These are phyloP conservation scores for Maccullochella peelii DNA, from an alignment of 2,113 vertebrate genomes.

Conservation along the genomic window DNA sequence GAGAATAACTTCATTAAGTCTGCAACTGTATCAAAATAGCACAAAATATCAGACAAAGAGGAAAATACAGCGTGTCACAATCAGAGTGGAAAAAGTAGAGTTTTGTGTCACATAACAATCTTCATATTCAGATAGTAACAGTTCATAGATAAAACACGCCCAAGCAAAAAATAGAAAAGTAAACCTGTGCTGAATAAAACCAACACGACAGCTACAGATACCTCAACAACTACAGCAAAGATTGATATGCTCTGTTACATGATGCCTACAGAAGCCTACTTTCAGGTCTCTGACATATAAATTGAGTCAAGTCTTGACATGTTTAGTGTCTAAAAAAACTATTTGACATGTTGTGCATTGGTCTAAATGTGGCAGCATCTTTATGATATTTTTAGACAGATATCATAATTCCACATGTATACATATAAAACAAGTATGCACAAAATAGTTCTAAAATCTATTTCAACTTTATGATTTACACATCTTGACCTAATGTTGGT, in stretches of 20 bases:
- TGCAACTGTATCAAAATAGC: constrained; percentile 30
- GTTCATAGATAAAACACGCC: constrained; percentile 27
- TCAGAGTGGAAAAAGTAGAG: not conserved
- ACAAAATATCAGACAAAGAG: constrained; percentile 23
- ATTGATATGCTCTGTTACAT: constrained; percentile 5
- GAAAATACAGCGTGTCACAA: not conserved
- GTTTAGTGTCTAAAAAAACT: constrained; percentile 18
- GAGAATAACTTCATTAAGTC: constrained; percentile 9
- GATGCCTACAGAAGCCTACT: constrained; percentile 11
- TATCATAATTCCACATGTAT: not conserved
- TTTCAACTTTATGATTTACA: not conserved
- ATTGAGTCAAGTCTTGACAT: not conserved
- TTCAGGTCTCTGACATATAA: not conserved
- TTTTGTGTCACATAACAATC: constrained; percentile 19
- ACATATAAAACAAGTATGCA: not conserved
- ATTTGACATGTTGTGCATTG: not conserved
- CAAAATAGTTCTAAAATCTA: constrained; percentile 1
- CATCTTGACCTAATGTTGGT: constrained; percentile 6
- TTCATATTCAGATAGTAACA: constrained; percentile 41
- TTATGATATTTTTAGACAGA: constrained; percentile 8
- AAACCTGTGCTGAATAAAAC: constrained; percentile 30
- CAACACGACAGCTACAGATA: not conserved
- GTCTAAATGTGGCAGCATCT: constrained; percentile 11
- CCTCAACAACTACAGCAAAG: constrained; percentile 12
- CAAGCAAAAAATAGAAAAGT: constrained; percentile 1